Percentiles rank a stretch among this genome's conserved stretches.
Evolutionary conservation across 2,888 invertebrate species (phyloP).

Genomic region (Eupithecia vulgata): DNA sequence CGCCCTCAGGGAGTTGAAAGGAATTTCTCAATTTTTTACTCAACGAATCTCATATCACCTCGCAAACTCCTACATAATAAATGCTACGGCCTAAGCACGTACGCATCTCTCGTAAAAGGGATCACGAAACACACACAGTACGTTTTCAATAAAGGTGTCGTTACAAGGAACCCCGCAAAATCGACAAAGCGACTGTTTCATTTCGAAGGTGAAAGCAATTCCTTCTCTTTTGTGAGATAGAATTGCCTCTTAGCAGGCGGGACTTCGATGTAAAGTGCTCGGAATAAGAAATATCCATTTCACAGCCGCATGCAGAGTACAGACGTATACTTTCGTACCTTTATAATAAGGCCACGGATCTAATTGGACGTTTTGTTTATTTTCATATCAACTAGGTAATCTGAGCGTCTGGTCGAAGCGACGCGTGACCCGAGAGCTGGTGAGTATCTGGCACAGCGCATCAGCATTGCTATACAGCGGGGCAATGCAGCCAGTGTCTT

Average conservation of each 20-base stretch:
- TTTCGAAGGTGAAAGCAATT: constrained; percentile 75
- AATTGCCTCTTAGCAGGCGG: constrained; percentile 74
- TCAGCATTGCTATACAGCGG: too few species aligned
- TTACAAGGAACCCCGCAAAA: constrained; percentile 69
- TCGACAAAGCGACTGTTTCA: constrained; percentile 76
- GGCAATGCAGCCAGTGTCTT: too few species aligned
- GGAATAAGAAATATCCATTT: constrained; percentile 59
- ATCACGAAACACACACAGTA: constrained; percentile 62
- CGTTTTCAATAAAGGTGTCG: constrained; percentile 74
- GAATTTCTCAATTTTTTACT: constrained; percentile 31
- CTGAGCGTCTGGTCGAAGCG: too few species aligned
- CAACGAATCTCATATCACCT: constrained; percentile 37
- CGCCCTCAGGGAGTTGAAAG: constrained; percentile 19
- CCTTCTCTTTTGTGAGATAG: constrained; percentile 71
- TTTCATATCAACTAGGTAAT: neutral
- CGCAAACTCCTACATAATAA: constrained; percentile 48
- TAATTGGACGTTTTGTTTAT: constrained; percentile 19
- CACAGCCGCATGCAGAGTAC: constrained; percentile 50
- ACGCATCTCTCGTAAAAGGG: constrained; percentile 57
- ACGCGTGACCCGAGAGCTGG: too few species aligned
- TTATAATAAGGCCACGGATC: constrained; percentile 37
- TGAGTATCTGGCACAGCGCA: too few species aligned
- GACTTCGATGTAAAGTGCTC: constrained; percentile 65
- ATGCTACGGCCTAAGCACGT: constrained; percentile 51
- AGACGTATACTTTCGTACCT: constrained; percentile 29